Percentiles rank a stretch among this genome's conserved stretches.
These are phyloP conservation scores for Oasisia sp. DNA, from an alignment of 2,888 invertebrate genomes.

Conservation along the genomic window DNA sequence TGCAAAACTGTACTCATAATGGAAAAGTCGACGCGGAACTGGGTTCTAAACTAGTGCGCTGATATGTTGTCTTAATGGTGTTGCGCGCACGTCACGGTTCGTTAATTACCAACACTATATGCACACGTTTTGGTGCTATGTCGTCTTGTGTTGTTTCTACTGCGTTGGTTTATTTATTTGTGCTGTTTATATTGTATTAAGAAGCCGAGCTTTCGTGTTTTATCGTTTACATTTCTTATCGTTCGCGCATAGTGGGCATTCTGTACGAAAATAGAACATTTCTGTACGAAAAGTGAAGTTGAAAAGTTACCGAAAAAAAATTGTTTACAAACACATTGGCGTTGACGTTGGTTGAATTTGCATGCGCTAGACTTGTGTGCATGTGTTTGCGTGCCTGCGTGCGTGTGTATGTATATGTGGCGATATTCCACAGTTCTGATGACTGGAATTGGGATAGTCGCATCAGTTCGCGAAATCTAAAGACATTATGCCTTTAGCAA, in stretches of 20 bases:
- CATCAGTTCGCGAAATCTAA: too few species aligned
- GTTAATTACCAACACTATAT: not conserved
- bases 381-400: too few species aligned
- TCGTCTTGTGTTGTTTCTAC: not conserved
- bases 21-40: too few species aligned
- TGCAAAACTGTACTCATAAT: too few species aligned
- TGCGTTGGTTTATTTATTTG: slow-evolving; percentile 4
- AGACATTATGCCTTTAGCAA: too few species aligned
- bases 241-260: not conserved
- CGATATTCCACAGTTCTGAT: too few species aligned
- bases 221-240: slow-evolving; percentile 6
- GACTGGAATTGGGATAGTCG: too few species aligned
- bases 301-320: not conserved
- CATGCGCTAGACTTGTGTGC: not conserved
- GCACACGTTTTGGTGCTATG: not conserved
- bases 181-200: not conserved
- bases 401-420: too few species aligned
- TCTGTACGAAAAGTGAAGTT: not conserved
- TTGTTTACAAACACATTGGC: not conserved
- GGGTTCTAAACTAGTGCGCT: too few species aligned
- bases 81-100: not conserved
- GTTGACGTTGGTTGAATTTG: not conserved
- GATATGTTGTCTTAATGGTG: not conserved
- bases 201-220: not conserved
- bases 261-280: not conserved